Percentiles rank a stretch among this genome's conserved stretches.
Evolutionary conservation across 2,797 vertebrate species (phyloP).

Genomic region (Artibeus jamaicensis): DNA sequence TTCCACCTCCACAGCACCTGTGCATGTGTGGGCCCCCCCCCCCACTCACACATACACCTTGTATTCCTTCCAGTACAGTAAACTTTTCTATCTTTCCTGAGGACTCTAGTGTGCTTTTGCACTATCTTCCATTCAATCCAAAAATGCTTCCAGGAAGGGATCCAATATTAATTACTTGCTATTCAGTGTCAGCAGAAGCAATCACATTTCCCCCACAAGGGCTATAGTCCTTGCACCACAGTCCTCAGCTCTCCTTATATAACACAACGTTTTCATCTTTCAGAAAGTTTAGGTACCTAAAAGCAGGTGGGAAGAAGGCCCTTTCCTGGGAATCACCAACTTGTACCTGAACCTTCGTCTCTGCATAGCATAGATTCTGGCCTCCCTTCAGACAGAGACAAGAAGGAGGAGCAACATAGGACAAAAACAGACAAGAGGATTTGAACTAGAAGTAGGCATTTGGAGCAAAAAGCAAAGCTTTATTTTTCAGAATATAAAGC

Average conservation of each 20-base stretch:
- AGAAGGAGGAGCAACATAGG: neutral
- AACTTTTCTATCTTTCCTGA: neutral
- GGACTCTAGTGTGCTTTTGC: neutral
- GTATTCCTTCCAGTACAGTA: neutral
- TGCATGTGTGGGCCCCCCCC: fast-evolving
- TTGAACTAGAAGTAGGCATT: neutral
- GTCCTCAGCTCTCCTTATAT: neutral
- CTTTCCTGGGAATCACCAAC: neutral
- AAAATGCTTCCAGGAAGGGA: neutral
- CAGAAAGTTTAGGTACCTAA: neutral
- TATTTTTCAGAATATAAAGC: neutral
- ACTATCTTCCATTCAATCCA: neutral
- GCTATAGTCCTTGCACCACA: neutral
- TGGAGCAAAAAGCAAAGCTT: neutral
- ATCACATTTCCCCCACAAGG: neutral
- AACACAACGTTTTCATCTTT: neutral
- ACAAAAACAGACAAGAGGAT: neutral
- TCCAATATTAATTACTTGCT: neutral
- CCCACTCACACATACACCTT: neutral
- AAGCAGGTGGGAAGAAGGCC: neutral
- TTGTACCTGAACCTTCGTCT: too few species aligned
- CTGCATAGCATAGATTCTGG: neutral
- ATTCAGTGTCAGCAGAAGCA: neutral
- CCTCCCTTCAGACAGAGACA: neutral
- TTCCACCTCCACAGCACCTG: neutral